Evolutionary conservation across 2,888 invertebrate species (phyloP), one percentile per base, ranked within the genome.

Genomic region (Eubasilissa splendida): DNA sequence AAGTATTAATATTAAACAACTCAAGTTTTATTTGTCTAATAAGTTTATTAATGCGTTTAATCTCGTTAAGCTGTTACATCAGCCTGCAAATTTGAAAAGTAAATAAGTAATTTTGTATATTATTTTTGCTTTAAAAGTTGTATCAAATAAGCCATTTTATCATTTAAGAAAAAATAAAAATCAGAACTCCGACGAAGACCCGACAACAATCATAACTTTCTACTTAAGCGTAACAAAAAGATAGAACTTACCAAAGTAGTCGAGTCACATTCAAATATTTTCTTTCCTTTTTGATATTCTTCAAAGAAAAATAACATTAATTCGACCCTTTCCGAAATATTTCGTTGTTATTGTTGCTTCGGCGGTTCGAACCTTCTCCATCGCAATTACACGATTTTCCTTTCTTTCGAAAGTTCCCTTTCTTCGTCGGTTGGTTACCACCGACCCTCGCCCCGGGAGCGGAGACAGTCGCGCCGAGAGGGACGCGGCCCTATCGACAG

Each of bases 341-440:
- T 50, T 68, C 42, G 68, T 50, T 68, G 68, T 68, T 68, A 68
- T 68, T 68, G 68, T 68, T 68, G 68, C 52, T 68, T 68, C 68
- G 68, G 68, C 68, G 52, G 68, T 68, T 68, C 68, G 63, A 68
- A 68, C 50, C 42, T 68, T 68, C 68, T 50, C 50, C 50, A 11
- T 54, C 70, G 54, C 70, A 70, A 70, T 70, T 70, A 70, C 53
- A 70, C 53, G 70, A 70, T 53, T 70, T 70, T 70, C 53, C 68
- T 68, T 14, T 68, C 68, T 42, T 42, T 50, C 50, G n/a, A 50
- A 68, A 68, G 42, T 68, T 68, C 70, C 12, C 14, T 52, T 50
- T 33, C 52, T 10, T 53, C 70, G 54, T 53, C 53, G 70, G 70
- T 53, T 70, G 70, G 31, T 12, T 53, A 50, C 53, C 31, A 54